Evolutionary conservation across 2,113 vertebrate genomes (phyloP).

Genomic region (Anser cygnoides): DNA sequence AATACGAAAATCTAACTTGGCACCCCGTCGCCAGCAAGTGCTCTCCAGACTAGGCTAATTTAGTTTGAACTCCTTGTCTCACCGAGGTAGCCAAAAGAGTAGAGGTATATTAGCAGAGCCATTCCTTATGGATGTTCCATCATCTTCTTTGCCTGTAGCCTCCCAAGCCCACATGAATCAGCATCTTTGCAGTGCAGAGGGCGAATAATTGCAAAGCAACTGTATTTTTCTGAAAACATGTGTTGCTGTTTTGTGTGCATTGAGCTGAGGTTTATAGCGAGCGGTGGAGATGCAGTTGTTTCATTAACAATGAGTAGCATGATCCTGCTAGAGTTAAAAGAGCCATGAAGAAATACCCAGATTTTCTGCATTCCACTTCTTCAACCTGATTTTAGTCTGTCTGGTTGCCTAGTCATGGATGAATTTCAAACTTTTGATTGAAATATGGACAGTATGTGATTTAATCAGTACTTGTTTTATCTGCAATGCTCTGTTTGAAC

Average conservation of each 20-base stretch:
- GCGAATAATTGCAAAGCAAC: background rate
- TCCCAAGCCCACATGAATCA: background rate
- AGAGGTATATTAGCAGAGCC: background rate
- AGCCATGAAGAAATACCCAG: background rate
- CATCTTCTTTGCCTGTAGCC: background rate
- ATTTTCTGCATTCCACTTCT: background rate
- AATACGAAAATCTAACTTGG: no score
- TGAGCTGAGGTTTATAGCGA: background rate
- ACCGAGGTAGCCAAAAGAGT: background rate
- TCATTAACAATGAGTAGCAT: background rate
- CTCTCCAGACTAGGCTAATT: background rate
- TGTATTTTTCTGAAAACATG: rapidly evolving
- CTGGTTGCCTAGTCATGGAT: background rate
- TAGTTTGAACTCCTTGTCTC: background rate
- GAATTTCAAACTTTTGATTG: background rate
- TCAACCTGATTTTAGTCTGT: background rate
- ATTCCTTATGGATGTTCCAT: background rate
- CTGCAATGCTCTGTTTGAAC: slow-evolving; percentile 6
- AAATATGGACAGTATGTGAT: background rate
- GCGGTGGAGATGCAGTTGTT: background rate
- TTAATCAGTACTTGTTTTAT: slow-evolving; percentile 12
- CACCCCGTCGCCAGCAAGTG: background rate
- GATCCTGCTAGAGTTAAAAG: background rate
- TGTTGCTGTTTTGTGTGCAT: rapidly evolving
- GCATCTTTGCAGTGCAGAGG: background rate